Evolutionary conservation across 2,113 vertebrate genomes (phyloP).

Genomic region (Calcarius ornatus): DNA sequence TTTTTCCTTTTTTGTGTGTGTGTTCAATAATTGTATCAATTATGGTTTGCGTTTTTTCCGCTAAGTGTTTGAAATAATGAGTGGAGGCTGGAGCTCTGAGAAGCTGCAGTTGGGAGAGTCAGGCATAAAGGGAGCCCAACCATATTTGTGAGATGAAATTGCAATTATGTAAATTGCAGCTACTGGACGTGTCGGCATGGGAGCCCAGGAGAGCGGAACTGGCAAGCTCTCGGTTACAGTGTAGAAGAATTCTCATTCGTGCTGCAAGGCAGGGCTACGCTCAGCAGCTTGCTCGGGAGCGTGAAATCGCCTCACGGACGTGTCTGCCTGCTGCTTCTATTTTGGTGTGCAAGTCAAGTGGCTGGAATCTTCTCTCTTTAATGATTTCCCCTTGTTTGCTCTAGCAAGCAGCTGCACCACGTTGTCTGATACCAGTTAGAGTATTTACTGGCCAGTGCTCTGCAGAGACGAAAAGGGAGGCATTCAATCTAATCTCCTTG

Average conservation of each 20-base stretch:
- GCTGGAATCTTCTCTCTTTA: conserved; percentile 59
- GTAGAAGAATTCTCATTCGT: neutral
- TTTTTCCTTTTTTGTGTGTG: neutral
- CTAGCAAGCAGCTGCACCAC: conserved; percentile 75
- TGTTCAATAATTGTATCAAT: conserved; percentile 22
- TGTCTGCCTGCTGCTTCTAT: conserved; percentile 6
- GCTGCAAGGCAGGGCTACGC: neutral
- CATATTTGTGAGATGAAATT: conserved; percentile 60
- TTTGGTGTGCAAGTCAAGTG: conserved; percentile 65
- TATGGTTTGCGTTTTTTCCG: conserved; percentile 41
- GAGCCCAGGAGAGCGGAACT: neutral
- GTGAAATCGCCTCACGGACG: neutral
- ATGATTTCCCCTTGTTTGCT: conserved; percentile 66
- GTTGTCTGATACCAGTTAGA: conserved; percentile 58
- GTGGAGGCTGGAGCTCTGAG: conserved; percentile 7
- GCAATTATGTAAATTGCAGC: conserved; percentile 68
- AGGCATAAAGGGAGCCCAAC: conserved; percentile 13
- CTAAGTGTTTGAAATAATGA: conserved; percentile 66
- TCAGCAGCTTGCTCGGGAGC: neutral
- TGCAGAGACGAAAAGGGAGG: conserved; percentile 70
- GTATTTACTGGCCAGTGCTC: conserved; percentile 68
- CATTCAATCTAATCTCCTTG: conserved; percentile 70
- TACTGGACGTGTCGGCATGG: conserved; percentile 63
- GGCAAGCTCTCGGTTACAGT: conserved; percentile 14
- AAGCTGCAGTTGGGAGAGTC: conserved; percentile 60